phyloP scores from a whole-genome alignment of 2,797 vertebrate genomes.

The Thripadectes ignobilis region DNA sequence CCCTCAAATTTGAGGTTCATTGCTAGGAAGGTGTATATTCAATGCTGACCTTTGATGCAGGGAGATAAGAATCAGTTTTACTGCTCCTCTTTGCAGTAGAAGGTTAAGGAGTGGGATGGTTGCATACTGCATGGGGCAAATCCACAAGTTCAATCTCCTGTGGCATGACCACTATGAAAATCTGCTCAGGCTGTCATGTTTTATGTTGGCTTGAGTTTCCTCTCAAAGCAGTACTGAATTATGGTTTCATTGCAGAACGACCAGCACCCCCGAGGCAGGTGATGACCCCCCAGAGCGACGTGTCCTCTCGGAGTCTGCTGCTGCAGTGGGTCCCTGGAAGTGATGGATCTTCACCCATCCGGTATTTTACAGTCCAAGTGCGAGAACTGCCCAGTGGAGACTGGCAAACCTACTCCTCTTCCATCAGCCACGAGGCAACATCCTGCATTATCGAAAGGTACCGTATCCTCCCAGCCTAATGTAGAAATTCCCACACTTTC shows the following conservation, averaged over 20 bases:
- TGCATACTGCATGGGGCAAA: not conserved
- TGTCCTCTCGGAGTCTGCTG: slow-evolving; percentile 83
- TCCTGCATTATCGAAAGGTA: slow-evolving; percentile 87
- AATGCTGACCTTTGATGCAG: not conserved
- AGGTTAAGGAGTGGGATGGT: not conserved
- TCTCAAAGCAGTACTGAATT: not conserved
- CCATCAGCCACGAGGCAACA: slow-evolving; percentile 86
- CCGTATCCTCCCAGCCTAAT: not conserved
- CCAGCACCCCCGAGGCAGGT: slow-evolving; percentile 89
- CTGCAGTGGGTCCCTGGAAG: slow-evolving; percentile 88
- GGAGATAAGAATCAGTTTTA: not conserved
- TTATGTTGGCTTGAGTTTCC: not conserved
- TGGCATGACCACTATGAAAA: not conserved
- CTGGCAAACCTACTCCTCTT: slow-evolving; percentile 86
- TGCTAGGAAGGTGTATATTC: not conserved
- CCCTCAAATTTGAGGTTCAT: not conserved
- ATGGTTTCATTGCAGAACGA: slow-evolving; percentile 79
- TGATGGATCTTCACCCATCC: slow-evolving; percentile 89
- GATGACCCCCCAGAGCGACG: slow-evolving; percentile 82
- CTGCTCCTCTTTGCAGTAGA: not conserved
- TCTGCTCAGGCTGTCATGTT: not conserved
- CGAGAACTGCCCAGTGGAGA: slow-evolving; percentile 83
- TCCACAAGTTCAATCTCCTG: not conserved
- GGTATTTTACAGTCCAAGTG: slow-evolving; percentile 90
- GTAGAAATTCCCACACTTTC: not conserved